Conservation (phyloP, 2,113 vertebrate species). For the Numenius arquata region DNA sequence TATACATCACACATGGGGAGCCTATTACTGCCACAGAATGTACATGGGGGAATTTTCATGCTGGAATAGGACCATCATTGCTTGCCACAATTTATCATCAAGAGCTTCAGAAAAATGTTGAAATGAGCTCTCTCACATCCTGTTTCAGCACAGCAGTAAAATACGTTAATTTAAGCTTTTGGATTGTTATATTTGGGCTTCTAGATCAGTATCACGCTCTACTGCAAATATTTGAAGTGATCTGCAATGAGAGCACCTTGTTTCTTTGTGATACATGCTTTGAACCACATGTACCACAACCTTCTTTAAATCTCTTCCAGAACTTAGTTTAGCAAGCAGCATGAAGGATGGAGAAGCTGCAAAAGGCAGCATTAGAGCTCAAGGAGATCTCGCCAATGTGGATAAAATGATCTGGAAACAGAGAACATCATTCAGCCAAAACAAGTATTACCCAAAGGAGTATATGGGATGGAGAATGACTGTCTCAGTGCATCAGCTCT, state of each 20-base stretch:
- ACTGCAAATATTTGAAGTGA: neutral
- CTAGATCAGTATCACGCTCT: neutral
- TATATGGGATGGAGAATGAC: neutral
- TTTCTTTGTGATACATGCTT: neutral
- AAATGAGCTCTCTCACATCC: neutral
- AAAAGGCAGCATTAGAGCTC: neutral
- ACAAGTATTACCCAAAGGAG: neutral
- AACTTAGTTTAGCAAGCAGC: neutral
- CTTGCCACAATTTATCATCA: neutral
- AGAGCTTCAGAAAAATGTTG: neutral
- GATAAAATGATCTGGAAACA: neutral
- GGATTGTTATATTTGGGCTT: neutral
- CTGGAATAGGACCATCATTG: neutral
- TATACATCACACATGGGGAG: neutral
- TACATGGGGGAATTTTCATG: neutral
- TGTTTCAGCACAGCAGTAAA: neutral
- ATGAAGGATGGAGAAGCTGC: neutral
- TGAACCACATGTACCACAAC: neutral
- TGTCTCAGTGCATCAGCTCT: neutral
- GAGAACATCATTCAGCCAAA: neutral
- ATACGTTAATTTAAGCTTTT: neutral
- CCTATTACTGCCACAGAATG: neutral
- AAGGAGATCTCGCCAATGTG: neutral
- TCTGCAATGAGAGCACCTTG: neutral
- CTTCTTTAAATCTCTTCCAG: neutral